Percentiles rank a stretch among this genome's conserved stretches.
Evolutionary conservation across 2,113 vertebrate species (phyloP).

Genomic region (Cavia aperea): DNA sequence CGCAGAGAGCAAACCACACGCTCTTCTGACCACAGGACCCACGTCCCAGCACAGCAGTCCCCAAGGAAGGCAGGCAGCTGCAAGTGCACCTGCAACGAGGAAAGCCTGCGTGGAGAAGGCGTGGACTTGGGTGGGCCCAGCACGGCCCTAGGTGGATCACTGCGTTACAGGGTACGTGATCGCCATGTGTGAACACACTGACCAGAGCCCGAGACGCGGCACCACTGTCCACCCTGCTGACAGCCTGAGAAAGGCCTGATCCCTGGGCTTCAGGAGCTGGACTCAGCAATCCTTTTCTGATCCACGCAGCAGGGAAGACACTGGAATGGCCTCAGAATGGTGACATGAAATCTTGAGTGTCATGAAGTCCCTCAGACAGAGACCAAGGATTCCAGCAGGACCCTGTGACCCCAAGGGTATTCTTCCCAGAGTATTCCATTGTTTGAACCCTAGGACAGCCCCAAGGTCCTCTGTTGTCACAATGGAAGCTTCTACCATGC

Average conservation of each 20-base stretch:
- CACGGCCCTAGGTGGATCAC: background rate
- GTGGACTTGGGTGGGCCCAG: background rate
- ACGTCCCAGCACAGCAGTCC: background rate
- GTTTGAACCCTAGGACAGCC: background rate
- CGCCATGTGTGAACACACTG: background rate
- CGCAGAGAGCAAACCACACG: background rate
- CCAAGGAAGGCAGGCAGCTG: background rate
- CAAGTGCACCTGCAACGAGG: background rate
- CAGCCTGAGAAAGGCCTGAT: background rate
- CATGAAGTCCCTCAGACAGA: background rate
- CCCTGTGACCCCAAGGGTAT: background rate
- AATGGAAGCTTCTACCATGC: too few species aligned
- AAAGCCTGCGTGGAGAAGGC: background rate
- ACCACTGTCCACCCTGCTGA: background rate
- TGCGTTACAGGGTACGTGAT: background rate
- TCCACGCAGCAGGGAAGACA: background rate
- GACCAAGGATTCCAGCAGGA: too few species aligned
- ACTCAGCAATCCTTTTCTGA: background rate
- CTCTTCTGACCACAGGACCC: background rate
- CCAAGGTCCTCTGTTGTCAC: background rate
- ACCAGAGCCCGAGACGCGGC: background rate
- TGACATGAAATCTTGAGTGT: background rate
- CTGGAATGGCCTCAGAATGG: background rate
- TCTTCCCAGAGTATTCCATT: background rate
- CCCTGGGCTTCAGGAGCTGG: background rate